These are phyloP conservation scores for Accipiter virgatus DNA, from an alignment of 2,113 vertebrate genomes.

Conservation along the genomic window DNA sequence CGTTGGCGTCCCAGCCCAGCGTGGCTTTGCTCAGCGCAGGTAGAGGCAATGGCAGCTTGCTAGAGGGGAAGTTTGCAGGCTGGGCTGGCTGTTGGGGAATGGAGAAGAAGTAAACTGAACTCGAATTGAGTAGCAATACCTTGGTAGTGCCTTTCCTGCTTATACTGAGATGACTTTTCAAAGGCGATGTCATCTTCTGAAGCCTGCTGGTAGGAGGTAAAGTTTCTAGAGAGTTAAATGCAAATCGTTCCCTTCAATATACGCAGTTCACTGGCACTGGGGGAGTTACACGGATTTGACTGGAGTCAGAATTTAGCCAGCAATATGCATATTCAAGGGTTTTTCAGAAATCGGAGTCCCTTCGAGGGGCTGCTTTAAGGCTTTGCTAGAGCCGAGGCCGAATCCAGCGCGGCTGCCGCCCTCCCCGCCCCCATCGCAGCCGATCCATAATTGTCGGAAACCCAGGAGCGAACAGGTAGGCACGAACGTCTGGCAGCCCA, in stretches of 20 bases:
- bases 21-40: neutral
- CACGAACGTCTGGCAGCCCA: neutral
- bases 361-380: neutral
- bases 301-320: neutral
- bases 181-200: neutral
- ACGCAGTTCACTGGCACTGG: neutral
- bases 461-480: neutral
- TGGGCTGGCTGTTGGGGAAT: neutral
- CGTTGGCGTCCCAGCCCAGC: neutral
- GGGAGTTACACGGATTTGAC: neutral
- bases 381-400: neutral
- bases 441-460: neutral
- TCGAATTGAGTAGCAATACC: neutral
- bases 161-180: neutral
- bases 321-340: neutral
- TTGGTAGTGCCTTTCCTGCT: neutral
- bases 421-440: neutral
- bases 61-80: neutral
- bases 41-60: neutral
- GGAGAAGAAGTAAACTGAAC: neutral
- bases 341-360: neutral
- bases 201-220: neutral
- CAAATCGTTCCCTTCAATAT: neutral
- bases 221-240: neutral
- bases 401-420: neutral